Percentiles rank a stretch among this genome's conserved stretches.
phyloP scores from a whole-genome alignment of 2,888 invertebrate genomes.

The Acleris sparsana region DNA sequence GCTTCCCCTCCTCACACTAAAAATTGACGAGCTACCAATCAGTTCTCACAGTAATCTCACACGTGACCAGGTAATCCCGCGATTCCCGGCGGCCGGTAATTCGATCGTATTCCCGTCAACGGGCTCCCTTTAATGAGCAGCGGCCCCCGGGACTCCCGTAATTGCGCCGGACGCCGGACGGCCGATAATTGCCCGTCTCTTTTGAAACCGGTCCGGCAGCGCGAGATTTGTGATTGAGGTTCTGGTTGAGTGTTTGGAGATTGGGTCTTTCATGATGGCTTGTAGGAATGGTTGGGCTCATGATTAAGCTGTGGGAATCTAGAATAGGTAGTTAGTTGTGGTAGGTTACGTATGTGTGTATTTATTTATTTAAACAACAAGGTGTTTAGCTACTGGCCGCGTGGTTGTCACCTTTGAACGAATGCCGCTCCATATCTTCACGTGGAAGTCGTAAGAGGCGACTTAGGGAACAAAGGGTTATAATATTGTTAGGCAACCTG shows the following conservation, averaged over 20 bases:
- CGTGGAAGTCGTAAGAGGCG: too few species aligned
- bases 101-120: constrained; percentile 33
- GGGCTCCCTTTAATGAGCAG: constrained; percentile 35
- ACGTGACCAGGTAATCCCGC: constrained; percentile 27
- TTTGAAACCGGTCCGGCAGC: constrained; percentile 20
- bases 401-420: too few species aligned
- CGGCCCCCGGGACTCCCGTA: constrained; percentile 23
- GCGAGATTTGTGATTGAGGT: constrained; percentile 16
- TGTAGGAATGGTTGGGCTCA: not conserved
- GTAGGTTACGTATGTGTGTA: too few species aligned
- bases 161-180: constrained; percentile 33
- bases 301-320: too few species aligned
- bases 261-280: not conserved
- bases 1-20: too few species aligned
- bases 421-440: too few species aligned
- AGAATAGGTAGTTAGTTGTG: too few species aligned
- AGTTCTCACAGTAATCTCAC: constrained; percentile 23
- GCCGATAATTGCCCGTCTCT: constrained; percentile 32
- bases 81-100: constrained; percentile 25
- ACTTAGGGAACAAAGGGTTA: too few species aligned
- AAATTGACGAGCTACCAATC: constrained; percentile 2
- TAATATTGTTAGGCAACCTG: too few species aligned
- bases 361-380: too few species aligned
- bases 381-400: too few species aligned
- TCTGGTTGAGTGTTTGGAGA: not conserved